Percentiles rank a stretch among this genome's conserved stretches.
These are phyloP conservation scores for Epinephelus cyanopodus DNA, from an alignment of 2,113 vertebrate genomes.

Conservation along the genomic window DNA sequence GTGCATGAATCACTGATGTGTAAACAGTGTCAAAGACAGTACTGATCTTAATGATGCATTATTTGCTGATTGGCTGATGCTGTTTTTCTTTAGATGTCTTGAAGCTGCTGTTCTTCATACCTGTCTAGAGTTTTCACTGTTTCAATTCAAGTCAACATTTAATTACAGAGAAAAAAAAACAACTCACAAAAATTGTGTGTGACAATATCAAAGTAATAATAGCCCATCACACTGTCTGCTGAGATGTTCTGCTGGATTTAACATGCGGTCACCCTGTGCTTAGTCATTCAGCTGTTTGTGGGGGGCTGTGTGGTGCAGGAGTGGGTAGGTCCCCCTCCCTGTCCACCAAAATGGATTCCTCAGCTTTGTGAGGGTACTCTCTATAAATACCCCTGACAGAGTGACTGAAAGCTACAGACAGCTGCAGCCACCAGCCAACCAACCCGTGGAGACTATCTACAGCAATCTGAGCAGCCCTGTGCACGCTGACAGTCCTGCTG, in stretches of 20 bases:
- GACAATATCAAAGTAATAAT: constrained; percentile 10
- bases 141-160: not conserved
- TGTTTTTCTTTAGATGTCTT: no score
- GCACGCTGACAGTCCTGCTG: constrained; percentile 66
- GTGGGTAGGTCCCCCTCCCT: constrained; percentile 49
- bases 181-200: not conserved
- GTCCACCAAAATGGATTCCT: constrained; percentile 77
- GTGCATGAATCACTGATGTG: no score
- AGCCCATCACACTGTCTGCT: constrained; percentile 5
- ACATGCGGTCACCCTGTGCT: constrained; percentile 30
- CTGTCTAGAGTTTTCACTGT: not conserved
- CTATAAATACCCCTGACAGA: constrained; percentile 87
- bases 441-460: constrained; percentile 36
- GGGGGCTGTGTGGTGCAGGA: constrained; percentile 75
- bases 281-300: constrained; percentile 76
- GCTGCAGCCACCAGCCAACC: constrained; percentile 73
- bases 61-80: no score
- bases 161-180: not conserved
- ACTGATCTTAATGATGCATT: no score
- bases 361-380: constrained; percentile 82
- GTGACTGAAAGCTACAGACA: constrained; percentile 82
- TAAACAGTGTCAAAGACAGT: no score
- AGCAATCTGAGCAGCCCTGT: constrained; percentile 49
- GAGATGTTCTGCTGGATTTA: constrained; percentile 51
- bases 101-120: no score